Conservation (phyloP, 2,888 invertebrate genomes). For the Lapara coniferarum region DNA sequence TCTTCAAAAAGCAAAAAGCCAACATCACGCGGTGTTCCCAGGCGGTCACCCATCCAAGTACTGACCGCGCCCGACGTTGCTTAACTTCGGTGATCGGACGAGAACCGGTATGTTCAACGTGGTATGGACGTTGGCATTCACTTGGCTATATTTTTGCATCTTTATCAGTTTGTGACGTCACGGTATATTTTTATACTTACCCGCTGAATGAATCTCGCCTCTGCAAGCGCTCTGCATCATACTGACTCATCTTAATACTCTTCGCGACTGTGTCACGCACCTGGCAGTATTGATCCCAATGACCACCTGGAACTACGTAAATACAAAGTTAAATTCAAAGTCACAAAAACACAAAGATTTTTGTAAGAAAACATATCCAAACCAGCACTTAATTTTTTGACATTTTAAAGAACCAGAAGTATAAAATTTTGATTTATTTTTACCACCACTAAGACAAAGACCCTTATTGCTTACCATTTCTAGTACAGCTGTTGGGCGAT, state of each 20-base stretch:
- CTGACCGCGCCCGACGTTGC: slow-evolving; percentile 74
- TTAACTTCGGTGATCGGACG: slow-evolving; percentile 81
- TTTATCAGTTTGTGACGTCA: slow-evolving; percentile 3
- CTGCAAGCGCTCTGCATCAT: slow-evolving; percentile 46
- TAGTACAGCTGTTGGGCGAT: slow-evolving; percentile 48
- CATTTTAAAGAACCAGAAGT: too few relatives aligned
- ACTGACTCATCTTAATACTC: slow-evolving; percentile 53
- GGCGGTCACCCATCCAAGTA: slow-evolving; percentile 76
- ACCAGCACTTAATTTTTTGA: too few relatives aligned
- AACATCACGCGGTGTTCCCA: slow-evolving; percentile 64
- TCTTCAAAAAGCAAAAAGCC: slow-evolving; percentile 34
- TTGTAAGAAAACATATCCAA: too few relatives aligned
- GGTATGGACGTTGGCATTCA: slow-evolving; percentile 71
- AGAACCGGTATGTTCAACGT: slow-evolving; percentile 78
- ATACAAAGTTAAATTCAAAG: too few relatives aligned
- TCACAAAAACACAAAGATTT: too few relatives aligned
- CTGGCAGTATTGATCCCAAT: slow-evolving; percentile 71
- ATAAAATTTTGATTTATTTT: too few relatives aligned
- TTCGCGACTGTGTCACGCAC: slow-evolving; percentile 65
- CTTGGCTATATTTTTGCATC: not conserved
- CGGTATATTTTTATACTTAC: slow-evolving; percentile 1
- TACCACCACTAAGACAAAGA: too few relatives aligned
- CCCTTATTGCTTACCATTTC: slow-evolving; percentile 56
- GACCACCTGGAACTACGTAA: slow-evolving; percentile 51
- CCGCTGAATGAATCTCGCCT: slow-evolving; percentile 14